phyloP scores from a whole-genome alignment of 2,888 invertebrate genomes.

The Hecatera dysodea region DNA sequence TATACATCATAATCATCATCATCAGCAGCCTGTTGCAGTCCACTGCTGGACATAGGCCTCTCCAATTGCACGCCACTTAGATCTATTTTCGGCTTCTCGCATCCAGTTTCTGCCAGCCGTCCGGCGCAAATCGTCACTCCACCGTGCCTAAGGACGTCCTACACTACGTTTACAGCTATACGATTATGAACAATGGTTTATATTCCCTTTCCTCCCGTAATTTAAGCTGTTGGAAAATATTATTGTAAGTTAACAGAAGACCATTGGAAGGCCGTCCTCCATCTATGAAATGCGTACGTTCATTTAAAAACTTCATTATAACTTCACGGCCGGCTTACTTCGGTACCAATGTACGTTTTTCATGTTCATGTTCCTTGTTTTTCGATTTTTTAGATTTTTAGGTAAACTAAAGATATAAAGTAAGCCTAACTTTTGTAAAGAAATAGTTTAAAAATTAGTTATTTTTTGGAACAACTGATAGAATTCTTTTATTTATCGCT shows the following conservation, averaged over 20 bases:
- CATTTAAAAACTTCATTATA: conserved; percentile 85
- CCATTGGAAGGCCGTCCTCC: conserved; percentile 75
- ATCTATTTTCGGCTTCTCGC: no score
- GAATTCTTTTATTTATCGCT: no score
- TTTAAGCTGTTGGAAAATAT: conserved; percentile 61
- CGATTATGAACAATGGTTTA: conserved; percentile 2
- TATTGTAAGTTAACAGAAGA: conserved; percentile 80
- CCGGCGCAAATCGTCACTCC: no score
- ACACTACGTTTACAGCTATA: not conserved
- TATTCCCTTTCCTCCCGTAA: conserved; percentile 29
- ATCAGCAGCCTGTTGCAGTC: no score
- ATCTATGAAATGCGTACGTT: conserved; percentile 76
- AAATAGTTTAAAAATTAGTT: no score
- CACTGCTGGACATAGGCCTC: no score
- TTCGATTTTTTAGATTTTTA: conserved; percentile 8
- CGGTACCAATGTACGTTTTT: conserved; percentile 50
- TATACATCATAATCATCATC: no score
- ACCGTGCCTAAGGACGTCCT: no score
- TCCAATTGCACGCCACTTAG: no score
- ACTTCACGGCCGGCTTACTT: conserved; percentile 74
- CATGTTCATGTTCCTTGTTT: conserved; percentile 55
- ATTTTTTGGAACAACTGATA: no score
- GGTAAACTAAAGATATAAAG: not conserved
- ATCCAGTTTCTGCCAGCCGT: no score
- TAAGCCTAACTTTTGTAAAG: not conserved